Conservation (phyloP, 2,797 vertebrate genomes). For the Molossus molossus region DNA sequence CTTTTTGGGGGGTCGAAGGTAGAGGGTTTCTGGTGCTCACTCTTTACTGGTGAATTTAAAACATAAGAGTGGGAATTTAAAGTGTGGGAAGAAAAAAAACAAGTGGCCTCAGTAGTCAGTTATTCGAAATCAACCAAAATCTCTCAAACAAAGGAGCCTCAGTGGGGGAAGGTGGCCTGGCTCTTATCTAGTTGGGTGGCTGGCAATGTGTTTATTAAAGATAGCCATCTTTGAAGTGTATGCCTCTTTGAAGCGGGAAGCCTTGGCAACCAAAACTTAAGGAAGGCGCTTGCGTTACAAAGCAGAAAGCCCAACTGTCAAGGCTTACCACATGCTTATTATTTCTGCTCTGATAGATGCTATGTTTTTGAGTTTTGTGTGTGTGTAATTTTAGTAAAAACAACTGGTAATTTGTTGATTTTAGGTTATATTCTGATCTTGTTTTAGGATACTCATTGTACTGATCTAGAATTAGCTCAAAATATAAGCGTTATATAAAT, state of each 20-base stretch:
- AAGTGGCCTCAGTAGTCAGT: neutral
- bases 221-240: neutral
- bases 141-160: constrained; percentile 11
- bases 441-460: constrained; percentile 33
- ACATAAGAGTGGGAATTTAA: constrained; percentile 45
- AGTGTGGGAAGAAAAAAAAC: neutral
- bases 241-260: neutral
- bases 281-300: neutral
- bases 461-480: constrained; percentile 54
- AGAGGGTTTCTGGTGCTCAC: neutral
- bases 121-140: neutral
- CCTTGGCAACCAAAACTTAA: neutral
- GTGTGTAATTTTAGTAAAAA: neutral
- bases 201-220: constrained; percentile 12
- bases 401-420: constrained; percentile 31
- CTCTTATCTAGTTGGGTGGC: neutral
- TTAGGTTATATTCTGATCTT: constrained; percentile 30
- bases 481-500: constrained; percentile 40
- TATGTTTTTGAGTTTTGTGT: neutral
- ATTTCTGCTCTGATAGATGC: constrained; percentile 40
- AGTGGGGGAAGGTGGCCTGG: neutral
- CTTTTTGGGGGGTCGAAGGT: neutral
- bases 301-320: constrained; percentile 22
- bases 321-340: neutral
- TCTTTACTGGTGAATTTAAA: constrained; percentile 62